Percentiles rank a stretch among this genome's conserved stretches.
Evolutionary conservation across 2,888 invertebrate genomes (phyloP).

Genomic region (Alloplasta piceator): DNA sequence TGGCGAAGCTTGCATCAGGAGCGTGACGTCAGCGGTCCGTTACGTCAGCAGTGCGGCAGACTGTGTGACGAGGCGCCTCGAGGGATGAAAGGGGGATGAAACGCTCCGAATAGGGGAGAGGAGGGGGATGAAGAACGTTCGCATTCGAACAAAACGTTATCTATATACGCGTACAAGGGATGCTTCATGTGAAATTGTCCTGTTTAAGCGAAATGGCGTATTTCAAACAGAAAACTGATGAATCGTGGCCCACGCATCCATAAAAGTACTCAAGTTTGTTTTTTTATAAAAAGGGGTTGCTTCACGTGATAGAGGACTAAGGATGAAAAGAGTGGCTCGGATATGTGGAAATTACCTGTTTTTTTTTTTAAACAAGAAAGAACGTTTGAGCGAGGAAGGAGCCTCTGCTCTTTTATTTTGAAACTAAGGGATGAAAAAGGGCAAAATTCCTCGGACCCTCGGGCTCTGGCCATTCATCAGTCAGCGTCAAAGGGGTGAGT

Average conservation of each 20-base stretch:
- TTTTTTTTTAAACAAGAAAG: too few species aligned
- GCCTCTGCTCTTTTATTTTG: too few species aligned
- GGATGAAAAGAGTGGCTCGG: too few species aligned
- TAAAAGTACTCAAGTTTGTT: too few species aligned
- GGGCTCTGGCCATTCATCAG: constrained; percentile 77
- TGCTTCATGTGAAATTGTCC: neutral
- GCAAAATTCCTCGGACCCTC: constrained; percentile 1
- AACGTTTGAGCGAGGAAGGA: too few species aligned
- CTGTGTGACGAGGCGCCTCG: constrained; percentile 63
- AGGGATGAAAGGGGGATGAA: constrained; percentile 23
- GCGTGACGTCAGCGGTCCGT: constrained; percentile 75
- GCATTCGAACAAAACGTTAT: constrained; percentile 36
- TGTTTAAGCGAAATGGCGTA: neutral
- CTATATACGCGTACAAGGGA: constrained; percentile 12
- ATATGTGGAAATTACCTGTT: too few species aligned
- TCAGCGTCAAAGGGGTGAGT: constrained; percentile 70
- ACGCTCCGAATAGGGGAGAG: constrained; percentile 7
- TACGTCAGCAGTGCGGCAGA: constrained; percentile 77
- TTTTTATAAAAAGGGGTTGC: too few species aligned
- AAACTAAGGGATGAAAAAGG: constrained; percentile 41
- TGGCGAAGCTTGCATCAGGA: constrained; percentile 42
- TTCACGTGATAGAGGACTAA: too few species aligned
- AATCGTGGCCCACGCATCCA: too few species aligned
- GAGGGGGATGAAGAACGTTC: constrained; percentile 12
- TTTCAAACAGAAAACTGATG: too few species aligned